Conservation (phyloP, 2,797 vertebrate species). For the Characodon lateralis region DNA sequence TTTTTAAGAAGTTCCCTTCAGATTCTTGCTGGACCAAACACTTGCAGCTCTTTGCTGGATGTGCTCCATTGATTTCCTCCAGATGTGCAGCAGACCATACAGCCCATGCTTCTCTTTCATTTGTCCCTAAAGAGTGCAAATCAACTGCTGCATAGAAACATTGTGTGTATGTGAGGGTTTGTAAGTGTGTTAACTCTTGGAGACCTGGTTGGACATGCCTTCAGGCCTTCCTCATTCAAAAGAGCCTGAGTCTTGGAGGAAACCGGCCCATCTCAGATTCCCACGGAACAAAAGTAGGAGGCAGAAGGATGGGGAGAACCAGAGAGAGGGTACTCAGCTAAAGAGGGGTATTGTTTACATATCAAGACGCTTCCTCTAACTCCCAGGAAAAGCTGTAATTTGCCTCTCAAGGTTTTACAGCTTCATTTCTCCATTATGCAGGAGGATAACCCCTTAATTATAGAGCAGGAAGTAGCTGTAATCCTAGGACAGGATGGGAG, state of each 20-base stretch:
- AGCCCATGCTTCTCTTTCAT: too few relatives aligned
- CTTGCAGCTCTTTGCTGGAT: too few relatives aligned
- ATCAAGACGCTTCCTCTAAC: conserved; percentile 72
- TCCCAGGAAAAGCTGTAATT: conserved; percentile 77
- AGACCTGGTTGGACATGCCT: too few relatives aligned
- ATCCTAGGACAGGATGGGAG: conserved; percentile 65
- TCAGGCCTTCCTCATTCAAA: conserved; percentile 68
- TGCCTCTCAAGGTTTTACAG: conserved; percentile 69
- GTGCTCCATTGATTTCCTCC: too few relatives aligned
- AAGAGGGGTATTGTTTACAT: conserved; percentile 76
- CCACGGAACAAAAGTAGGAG: conserved; percentile 69
- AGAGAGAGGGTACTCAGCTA: conserved; percentile 51
- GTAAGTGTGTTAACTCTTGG: too few relatives aligned
- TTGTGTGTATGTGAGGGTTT: not conserved
- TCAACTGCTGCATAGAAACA: not conserved
- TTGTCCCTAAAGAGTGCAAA: too few relatives aligned
- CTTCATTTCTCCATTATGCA: conserved; percentile 75
- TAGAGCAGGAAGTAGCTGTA: conserved; percentile 66
- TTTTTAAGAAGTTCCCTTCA: too few relatives aligned
- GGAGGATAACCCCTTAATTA: conserved; percentile 72
- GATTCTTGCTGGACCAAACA: too few relatives aligned
- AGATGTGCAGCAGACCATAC: too few relatives aligned
- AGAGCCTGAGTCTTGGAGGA: conserved; percentile 64
- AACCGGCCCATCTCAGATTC: conserved; percentile 73
- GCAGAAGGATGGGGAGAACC: conserved; percentile 1